Percentiles rank a stretch among this genome's conserved stretches.
phyloP scores from a whole-genome alignment of 2,888 invertebrate species.

The Nasonia oneida region DNA sequence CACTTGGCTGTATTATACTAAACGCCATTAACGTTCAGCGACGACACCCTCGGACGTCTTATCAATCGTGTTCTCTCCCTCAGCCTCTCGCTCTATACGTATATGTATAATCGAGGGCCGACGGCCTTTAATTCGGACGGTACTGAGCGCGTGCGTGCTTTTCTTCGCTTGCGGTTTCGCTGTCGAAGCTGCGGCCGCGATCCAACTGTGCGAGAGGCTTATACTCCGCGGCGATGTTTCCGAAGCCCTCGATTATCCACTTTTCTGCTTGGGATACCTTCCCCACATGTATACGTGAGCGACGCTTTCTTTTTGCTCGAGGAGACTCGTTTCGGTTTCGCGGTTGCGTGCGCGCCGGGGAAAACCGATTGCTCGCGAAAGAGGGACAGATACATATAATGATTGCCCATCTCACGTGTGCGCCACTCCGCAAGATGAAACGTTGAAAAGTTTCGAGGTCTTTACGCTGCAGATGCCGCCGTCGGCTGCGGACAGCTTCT shows the following conservation, averaged over 20 bases:
- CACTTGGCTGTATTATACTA: conserved; percentile 16
- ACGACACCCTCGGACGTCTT: conserved; percentile 21
- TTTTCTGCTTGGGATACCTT: conserved; percentile 55
- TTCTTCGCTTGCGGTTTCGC: conserved; percentile 58
- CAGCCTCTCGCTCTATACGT: not conserved
- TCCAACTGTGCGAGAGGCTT: not conserved
- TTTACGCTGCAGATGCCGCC: not conserved
- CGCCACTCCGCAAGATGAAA: not conserved
- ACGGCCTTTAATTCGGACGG: conserved; percentile 26
- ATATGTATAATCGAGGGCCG: not conserved
- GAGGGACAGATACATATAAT: not conserved
- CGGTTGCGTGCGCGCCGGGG: conserved; percentile 43
- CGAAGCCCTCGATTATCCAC: conserved; percentile 60
- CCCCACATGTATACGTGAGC: not conserved
- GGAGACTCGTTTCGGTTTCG: conserved; percentile 36
- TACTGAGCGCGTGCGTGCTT: not conserved
- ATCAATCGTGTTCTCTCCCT: conserved; percentile 26
- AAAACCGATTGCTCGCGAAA: conserved; percentile 31
- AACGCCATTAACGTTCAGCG: conserved; percentile 32
- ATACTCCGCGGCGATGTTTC: not conserved
- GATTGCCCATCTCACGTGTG: conserved; percentile 24
- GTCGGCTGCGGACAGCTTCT: not conserved
- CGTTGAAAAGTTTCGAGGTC: not conserved
- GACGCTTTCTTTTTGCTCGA: not conserved
- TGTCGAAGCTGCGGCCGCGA: conserved; percentile 20